phyloP scores from a whole-genome alignment of 2,888 invertebrate species.

The Orthosia incerta region DNA sequence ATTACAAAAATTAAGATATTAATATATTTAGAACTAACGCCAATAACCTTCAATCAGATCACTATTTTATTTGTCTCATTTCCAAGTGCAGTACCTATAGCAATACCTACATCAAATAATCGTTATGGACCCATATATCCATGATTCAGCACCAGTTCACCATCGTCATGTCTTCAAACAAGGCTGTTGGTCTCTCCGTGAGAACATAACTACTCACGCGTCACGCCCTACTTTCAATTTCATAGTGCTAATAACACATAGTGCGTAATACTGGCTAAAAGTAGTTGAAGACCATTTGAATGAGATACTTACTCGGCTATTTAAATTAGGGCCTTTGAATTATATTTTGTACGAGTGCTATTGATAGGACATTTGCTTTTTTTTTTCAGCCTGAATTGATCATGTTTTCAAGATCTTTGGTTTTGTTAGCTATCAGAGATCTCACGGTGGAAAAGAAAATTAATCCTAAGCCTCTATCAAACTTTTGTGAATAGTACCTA shows the following conservation, averaged over 20 bases:
- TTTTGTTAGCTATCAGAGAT: too few species aligned
- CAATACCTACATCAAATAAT: background rate
- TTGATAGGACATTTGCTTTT: too few species aligned
- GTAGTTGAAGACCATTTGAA: constrained; percentile 48
- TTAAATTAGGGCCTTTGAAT: background rate
- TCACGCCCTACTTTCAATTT: constrained; percentile 80
- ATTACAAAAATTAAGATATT: too few species aligned
- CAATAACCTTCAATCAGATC: too few species aligned
- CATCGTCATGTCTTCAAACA: constrained; percentile 65
- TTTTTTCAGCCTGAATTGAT: too few species aligned
- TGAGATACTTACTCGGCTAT: constrained; percentile 49
- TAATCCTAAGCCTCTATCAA: too few species aligned
- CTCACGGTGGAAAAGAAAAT: too few species aligned
- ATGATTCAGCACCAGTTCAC: constrained; percentile 67
- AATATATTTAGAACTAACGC: too few species aligned
- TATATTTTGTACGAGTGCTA: background rate
- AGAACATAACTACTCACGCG: constrained; percentile 75
- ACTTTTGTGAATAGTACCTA: too few species aligned
- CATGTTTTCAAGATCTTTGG: too few species aligned
- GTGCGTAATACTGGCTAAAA: constrained; percentile 66
- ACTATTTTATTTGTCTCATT: background rate
- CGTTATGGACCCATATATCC: background rate
- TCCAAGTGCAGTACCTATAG: background rate
- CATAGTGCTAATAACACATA: constrained; percentile 77
- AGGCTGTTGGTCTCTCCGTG: constrained; percentile 75